These are phyloP conservation scores for Ascidia mentula DNA, from an alignment of 23 tunicate genomes.

Conservation along the genomic window DNA sequence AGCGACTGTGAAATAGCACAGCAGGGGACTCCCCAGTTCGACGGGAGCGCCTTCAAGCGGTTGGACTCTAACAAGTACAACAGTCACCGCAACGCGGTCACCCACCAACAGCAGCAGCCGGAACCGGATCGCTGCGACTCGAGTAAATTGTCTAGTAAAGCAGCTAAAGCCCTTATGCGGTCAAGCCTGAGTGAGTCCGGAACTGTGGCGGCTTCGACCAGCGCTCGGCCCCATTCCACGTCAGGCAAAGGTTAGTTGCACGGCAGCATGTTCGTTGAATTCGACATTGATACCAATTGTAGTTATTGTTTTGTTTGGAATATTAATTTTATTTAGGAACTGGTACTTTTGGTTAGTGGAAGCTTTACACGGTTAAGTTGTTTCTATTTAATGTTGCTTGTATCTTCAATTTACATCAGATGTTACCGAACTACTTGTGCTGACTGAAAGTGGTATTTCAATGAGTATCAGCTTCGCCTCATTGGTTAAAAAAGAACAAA, in stretches of 20 bases:
- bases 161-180: background rate
- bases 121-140: background rate
- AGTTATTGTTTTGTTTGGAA: background rate
- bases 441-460: too few species aligned
- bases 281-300: too few species aligned
- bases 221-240: constrained; percentile 1
- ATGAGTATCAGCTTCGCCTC: too few species aligned
- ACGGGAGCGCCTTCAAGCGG: constrained; percentile 13
- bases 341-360: too few species aligned
- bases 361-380: too few species aligned
- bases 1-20: constrained; percentile 1
- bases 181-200: background rate
- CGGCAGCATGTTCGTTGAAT: background rate
- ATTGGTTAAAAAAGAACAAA: too few species aligned
- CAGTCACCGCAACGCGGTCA: background rate
- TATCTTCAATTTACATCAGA: too few species aligned
- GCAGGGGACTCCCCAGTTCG: background rate
- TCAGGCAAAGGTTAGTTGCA: constrained; percentile 30
- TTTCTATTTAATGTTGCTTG: too few species aligned
- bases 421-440: too few species aligned
- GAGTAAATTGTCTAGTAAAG: background rate
- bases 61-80: background rate
- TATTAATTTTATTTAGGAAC: background rate
- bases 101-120: too few species aligned
- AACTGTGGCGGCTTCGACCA: constrained; percentile 13